Conservation (phyloP, 1,140 invertebrate species). For the Drosophila kanapiae region DNA sequence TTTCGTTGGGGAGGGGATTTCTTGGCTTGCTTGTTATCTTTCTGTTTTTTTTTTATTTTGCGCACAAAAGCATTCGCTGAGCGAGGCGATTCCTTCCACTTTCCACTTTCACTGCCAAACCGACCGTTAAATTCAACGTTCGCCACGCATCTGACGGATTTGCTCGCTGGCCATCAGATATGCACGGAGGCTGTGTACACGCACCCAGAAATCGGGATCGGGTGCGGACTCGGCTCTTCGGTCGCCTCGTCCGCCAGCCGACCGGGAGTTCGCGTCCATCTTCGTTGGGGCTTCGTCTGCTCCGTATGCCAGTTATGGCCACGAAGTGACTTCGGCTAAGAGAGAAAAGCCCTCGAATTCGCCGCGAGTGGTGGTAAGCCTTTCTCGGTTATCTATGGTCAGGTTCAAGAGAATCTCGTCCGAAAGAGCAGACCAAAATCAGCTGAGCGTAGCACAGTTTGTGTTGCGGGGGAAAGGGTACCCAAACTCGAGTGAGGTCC, state of each 20-base stretch:
- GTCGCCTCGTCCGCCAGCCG: conserved; percentile 35
- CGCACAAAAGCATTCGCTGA: conserved; percentile 38
- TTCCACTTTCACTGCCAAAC: conserved; percentile 78
- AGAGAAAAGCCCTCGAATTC: conserved; percentile 33
- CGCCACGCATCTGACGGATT: conserved; percentile 83
- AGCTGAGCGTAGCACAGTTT: conserved; percentile 58
- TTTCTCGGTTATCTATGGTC: conserved; percentile 47
- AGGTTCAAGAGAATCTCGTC: conserved; percentile 46
- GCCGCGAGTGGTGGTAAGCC: conserved; percentile 12
- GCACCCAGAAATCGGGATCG: conserved; percentile 47
- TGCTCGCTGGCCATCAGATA: conserved; percentile 65
- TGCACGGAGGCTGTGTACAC: conserved; percentile 69
- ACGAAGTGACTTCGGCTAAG: conserved; percentile 42
- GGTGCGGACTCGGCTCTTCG: conserved; percentile 23
- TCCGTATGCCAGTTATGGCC: conserved; percentile 23
- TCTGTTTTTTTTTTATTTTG: conserved; percentile 31
- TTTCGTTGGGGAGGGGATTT: neutral
- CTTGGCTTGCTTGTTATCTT: neutral
- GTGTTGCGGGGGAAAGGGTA: neutral
- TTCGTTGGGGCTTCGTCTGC: conserved; percentile 22
- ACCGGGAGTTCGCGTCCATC: neutral
- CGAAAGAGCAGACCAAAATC: conserved; percentile 27
- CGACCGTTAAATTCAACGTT: conserved; percentile 85
- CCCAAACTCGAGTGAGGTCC: neutral
- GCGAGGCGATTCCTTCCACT: conserved; percentile 31